Conservation (phyloP, 2,888 invertebrate genomes). For the Stictocephala bisonia region DNA sequence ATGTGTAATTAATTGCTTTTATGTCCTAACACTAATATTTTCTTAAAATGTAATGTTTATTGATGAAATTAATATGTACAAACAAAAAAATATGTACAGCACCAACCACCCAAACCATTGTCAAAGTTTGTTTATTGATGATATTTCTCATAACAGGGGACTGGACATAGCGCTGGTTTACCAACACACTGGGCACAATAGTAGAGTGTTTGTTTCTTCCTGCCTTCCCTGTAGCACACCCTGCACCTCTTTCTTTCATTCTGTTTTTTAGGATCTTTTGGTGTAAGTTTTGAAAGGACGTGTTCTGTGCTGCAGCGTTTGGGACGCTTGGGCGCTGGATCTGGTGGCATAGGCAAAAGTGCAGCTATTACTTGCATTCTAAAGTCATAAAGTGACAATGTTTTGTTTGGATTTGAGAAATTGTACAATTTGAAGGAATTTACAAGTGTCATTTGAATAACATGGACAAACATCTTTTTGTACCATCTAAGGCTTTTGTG, state of each 20-base stretch:
- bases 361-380: too few relatives aligned
- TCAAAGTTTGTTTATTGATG: neutral
- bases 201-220: neutral
- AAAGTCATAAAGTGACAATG: too few relatives aligned
- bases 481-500: too few relatives aligned
- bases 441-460: too few relatives aligned
- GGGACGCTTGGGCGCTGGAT: neutral
- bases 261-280: neutral
- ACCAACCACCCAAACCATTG: neutral
- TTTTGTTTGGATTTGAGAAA: too few relatives aligned
- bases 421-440: too few relatives aligned
- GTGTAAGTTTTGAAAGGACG: neutral
- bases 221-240: conserved; percentile 2
- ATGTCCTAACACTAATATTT: too few relatives aligned
- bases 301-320: neutral
- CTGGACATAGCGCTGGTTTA: neutral
- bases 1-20: too few relatives aligned
- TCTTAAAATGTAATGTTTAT: too few relatives aligned
- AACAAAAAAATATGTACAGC: neutral
- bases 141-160: neutral
- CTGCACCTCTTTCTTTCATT: neutral
- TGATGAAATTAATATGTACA: too few relatives aligned
- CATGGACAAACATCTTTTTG: too few relatives aligned
- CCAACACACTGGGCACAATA: neutral
- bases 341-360: too few relatives aligned